Conservation (phyloP, 2,888 invertebrate genomes). For the Gastracanthus pulcherrimus region DNA sequence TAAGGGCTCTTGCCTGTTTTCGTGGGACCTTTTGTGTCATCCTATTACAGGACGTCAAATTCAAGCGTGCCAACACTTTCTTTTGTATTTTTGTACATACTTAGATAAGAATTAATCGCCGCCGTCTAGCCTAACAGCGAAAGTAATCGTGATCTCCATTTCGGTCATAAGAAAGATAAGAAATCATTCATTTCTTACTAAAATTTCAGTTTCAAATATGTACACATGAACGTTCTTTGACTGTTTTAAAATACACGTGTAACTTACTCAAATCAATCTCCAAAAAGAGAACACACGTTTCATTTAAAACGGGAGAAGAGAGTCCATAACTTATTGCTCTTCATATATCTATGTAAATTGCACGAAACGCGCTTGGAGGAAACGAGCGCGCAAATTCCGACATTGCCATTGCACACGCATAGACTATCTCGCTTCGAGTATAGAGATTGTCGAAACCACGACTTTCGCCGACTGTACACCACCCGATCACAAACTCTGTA, state of each 20-base stretch:
- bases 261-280: neutral
- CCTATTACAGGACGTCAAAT: constrained; percentile 36
- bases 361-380: too few species aligned
- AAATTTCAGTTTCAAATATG: neutral
- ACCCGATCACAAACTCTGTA: constrained; percentile 29
- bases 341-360: neutral
- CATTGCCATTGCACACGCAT: neutral
- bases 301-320: neutral
- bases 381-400: too few species aligned
- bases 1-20: constrained; percentile 1
- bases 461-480: constrained; percentile 34
- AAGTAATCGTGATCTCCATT: constrained; percentile 35
- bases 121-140: constrained; percentile 22
- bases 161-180: neutral
- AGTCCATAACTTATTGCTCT: neutral
- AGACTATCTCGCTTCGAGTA: neutral
- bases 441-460: constrained; percentile 25
- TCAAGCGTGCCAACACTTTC: constrained; percentile 73
- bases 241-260: neutral
- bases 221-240: neutral
- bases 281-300: neutral
- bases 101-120: constrained; percentile 50
- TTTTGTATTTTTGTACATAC: constrained; percentile 75
- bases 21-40: neutral
- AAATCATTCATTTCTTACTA: neutral